Percentiles rank a stretch among this genome's conserved stretches.
Evolutionary conservation across 2,113 vertebrate genomes (phyloP).

Genomic region (Sigmodon hispidus): DNA sequence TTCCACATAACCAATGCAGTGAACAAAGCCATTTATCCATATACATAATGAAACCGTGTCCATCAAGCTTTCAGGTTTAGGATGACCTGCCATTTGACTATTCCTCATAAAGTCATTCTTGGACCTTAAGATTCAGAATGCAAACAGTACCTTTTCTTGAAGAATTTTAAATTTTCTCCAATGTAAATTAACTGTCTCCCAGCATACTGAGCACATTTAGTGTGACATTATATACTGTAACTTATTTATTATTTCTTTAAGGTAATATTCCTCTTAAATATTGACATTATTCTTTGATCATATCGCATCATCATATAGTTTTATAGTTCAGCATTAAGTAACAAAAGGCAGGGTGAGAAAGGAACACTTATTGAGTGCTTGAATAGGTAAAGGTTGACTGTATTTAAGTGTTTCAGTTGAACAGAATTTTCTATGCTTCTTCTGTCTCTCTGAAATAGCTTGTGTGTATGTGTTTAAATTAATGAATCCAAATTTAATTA

Average conservation of each 20-base stretch:
- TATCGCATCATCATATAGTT: not conserved
- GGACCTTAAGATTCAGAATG: too few relatives aligned
- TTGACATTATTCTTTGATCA: not conserved
- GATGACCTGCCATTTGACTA: accelerated
- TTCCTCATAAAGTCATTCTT: not conserved
- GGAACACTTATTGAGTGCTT: not conserved
- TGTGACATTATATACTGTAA: too few relatives aligned
- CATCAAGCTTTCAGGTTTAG: not conserved
- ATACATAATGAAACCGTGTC: accelerated
- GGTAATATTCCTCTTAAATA: too few relatives aligned
- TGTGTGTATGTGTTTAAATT: not conserved
- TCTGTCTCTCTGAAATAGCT: not conserved
- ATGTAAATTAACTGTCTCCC: not conserved
- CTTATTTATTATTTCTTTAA: not conserved
- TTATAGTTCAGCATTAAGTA: accelerated
- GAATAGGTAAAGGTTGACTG: not conserved
- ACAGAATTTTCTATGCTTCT: not conserved
- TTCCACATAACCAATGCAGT: accelerated
- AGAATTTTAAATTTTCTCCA: not conserved
- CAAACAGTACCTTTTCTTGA: not conserved
- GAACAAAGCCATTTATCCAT: accelerated
- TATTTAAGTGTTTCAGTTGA: not conserved
- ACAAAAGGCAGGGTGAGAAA: not conserved
- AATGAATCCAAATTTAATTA: constrained; percentile 20
- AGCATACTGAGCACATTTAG: not conserved